Evolutionary conservation across 1,140 invertebrate genomes (phyloP), one percentile per base, ranked within the genome.

Genomic region (Drosophila sucinea): DNA sequence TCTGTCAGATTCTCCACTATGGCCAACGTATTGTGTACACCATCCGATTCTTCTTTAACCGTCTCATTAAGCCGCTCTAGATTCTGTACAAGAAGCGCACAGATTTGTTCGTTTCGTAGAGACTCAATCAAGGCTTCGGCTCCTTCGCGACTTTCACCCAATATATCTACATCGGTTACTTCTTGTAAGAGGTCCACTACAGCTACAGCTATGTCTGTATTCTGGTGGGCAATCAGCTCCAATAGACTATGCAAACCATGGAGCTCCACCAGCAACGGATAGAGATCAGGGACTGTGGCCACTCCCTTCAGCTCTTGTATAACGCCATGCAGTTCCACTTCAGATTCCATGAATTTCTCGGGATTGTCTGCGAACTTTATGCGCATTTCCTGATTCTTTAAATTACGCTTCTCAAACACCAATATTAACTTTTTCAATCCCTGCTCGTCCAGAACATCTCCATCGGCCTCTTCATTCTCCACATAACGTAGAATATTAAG

Each of bases 281-380:
- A 99, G 54, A 99, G 94, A 92, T 99, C 98, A 8, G 98, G 98
- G 38, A 97, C 97, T 5, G 98, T 99, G 5, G 98, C 97, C 25
- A 99, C 94, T 8, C 96, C 96, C 93, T 99, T 97, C 90, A 99
- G 94, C 91, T 99, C 97, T 93, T 99, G 96, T 70, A 99, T 94
- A 1, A 96, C 95, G 83, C 97, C 97, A 93, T 99, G 97, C 51
- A 99, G 93, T 93, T 99, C 98, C 8, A 99, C 93, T 94, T 99
- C 99, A 60, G 98, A 99, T 80, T 99, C 98, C 98, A 99, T 99
- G 93, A 99, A 99, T 92, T 98, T 99, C 91, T 99, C 97, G 44
- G 99, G 98, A 80, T 97, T 95, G 92, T 99, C 98, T 2, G 98
- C 97, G 93, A 98, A 99, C 93, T 99, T 99, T 0, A 99, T 99